Conservation (phyloP, 2,888 invertebrate species). For the Linnaemya vulpina region DNA sequence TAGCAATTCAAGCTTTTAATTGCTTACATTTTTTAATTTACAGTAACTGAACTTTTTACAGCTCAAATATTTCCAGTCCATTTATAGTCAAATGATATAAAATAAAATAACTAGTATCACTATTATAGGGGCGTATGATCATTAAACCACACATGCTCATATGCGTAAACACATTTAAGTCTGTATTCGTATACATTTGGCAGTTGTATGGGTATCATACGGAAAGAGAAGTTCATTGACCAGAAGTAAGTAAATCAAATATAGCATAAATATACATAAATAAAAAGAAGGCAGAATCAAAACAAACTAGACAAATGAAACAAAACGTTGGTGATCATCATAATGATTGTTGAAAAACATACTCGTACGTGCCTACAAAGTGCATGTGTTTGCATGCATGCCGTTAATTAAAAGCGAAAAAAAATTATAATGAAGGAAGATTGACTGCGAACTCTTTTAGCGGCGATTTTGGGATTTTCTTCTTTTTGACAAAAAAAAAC, state of each 20-base stretch:
- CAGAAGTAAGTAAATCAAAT: constrained; percentile 37
- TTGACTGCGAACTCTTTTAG: too few relatives aligned
- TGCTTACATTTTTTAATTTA: neutral
- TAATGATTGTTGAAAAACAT: constrained; percentile 21
- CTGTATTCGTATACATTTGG: neutral
- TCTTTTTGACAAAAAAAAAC: neutral
- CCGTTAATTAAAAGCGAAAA: neutral
- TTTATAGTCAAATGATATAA: constrained; percentile 13
- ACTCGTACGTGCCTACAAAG: too few relatives aligned
- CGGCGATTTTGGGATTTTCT: neutral
- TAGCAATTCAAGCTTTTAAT: constrained; percentile 1
- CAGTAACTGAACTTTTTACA: neutral
- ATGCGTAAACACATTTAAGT: neutral
- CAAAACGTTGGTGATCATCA: constrained; percentile 19
- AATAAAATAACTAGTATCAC: constrained; percentile 11
- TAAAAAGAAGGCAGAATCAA: constrained; percentile 38
- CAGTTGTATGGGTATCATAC: neutral
- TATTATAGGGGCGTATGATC: constrained; percentile 33
- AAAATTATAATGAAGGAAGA: neutral
- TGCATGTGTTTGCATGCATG: too few relatives aligned
- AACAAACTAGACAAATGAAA: constrained; percentile 17
- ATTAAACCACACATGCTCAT: neutral
- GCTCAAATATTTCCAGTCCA: constrained; percentile 16
- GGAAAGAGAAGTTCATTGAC: constrained; percentile 47
- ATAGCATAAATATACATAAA: constrained; percentile 33